Conservation (phyloP, 2,113 vertebrate genomes). For the Ceuthmochares aereus region DNA sequence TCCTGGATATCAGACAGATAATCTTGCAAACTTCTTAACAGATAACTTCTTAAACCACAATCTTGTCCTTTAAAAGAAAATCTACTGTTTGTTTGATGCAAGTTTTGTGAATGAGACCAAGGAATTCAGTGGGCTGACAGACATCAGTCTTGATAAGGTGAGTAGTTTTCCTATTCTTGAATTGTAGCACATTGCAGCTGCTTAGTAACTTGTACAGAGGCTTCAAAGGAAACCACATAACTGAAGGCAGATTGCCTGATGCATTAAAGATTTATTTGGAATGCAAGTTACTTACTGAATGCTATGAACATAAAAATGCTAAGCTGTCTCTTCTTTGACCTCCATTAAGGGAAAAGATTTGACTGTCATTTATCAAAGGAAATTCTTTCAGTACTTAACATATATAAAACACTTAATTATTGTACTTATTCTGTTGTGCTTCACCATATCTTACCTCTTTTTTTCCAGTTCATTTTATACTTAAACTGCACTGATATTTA, state of each 20-base stretch:
- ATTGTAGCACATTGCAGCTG: background rate
- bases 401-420: background rate
- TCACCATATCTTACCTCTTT: background rate
- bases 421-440: background rate
- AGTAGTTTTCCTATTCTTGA: background rate
- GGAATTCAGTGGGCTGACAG: background rate
- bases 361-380: background rate
- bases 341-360: background rate
- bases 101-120: background rate
- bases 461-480: background rate
- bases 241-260: background rate
- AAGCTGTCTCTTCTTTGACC: background rate
- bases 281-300: background rate
- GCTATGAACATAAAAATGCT: background rate
- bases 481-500: background rate
- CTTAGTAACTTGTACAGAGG: background rate
- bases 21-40: background rate
- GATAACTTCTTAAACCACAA: background rate
- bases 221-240: background rate
- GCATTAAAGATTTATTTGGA: background rate
- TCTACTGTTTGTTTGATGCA: background rate
- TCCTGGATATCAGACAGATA: background rate
- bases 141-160: background rate
- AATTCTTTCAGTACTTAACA: background rate
- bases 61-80: background rate